Conservation (phyloP, 2,113 vertebrate species). For the Indicator indicator region DNA sequence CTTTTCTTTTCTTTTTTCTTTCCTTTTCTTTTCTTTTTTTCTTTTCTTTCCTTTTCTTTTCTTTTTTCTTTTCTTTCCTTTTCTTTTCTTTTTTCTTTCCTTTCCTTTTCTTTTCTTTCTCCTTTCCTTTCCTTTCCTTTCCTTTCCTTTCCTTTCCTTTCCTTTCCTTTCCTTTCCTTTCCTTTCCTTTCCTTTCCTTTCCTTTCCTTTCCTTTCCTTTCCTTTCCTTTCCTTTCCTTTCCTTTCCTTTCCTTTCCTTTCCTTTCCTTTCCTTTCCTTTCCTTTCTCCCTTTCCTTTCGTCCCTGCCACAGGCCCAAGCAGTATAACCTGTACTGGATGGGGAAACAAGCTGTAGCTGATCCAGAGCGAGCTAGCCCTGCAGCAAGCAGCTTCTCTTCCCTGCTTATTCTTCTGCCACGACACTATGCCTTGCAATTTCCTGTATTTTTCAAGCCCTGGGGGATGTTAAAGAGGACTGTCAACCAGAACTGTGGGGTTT, state of each 20-base stretch:
- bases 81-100: too few relatives aligned
- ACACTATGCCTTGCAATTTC: slow-evolving; percentile 5
- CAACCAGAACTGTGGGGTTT: neutral
- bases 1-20: neutral
- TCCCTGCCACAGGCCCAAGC: neutral
- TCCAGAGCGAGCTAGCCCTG: neutral
- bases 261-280: too few relatives aligned
- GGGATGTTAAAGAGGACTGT: neutral
- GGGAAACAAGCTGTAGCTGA: neutral
- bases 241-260: neutral
- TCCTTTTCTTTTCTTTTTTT: neutral
- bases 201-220: neutral
- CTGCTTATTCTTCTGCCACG: neutral
- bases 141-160: neutral
- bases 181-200: neutral
- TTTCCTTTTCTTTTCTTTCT: neutral
- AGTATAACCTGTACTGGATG: accelerated
- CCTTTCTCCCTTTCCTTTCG: neutral
- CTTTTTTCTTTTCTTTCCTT: neutral
- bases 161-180: neutral
- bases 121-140: too few relatives aligned
- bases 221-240: neutral
- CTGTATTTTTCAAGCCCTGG: neutral
- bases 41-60: neutral
- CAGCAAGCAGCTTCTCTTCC: neutral